Evolutionary conservation across 2,888 invertebrate species (phyloP), one percentile per base, ranked within the genome.

Genomic region (Caenorhabditis sp.): DNA sequence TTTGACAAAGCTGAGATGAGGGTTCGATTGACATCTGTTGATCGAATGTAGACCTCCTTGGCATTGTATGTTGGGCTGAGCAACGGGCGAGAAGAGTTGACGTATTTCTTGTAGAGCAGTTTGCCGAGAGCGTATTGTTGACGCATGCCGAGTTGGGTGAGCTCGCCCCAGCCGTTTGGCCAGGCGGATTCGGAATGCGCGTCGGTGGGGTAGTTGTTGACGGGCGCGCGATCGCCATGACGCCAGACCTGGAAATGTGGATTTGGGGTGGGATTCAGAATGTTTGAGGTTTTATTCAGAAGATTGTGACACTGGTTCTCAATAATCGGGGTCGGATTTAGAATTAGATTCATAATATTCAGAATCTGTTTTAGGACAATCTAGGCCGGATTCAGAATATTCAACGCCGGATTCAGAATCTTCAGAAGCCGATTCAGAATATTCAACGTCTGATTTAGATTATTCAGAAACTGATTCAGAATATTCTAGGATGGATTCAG

Each of bases 171-270:
- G 77, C 92, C 93, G 12, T 92, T 92, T 0, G 94, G 93, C 95
- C 95, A 95, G 54, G 90, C 89, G 1, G 92, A 91, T 77, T 91
- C 91, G 85, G 93, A 91, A 89, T 93, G 93, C 0, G 94, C 93
- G 89, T 95, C 95, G 21, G 90, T 93, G 0, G 93, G 93, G 88
- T 93, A 95, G 0, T 92, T 91, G n/a, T 91, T 89, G 1, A 93
- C 90, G 0, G 94, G 94, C 54, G 93, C 94, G 76, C 95, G 91
- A 88, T 95, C 95, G 17, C 96, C 96, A 90, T 96, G 95, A 67
- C 95, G 91, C 88, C 90, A 95, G 38, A 94, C 87, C 93, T 93
- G 88, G 86, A 89, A 89, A 25, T n/a, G n/a, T n/a, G n/a, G n/a
- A n/a, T n/a, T n/a, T n/a, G n/a, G n/a, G n/a, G n/a, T n/a, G n/a